Percentiles rank a stretch among this genome's conserved stretches.
Conservation (phyloP, 2,888 invertebrate species). For the Tetramorium bicarinatum region DNA sequence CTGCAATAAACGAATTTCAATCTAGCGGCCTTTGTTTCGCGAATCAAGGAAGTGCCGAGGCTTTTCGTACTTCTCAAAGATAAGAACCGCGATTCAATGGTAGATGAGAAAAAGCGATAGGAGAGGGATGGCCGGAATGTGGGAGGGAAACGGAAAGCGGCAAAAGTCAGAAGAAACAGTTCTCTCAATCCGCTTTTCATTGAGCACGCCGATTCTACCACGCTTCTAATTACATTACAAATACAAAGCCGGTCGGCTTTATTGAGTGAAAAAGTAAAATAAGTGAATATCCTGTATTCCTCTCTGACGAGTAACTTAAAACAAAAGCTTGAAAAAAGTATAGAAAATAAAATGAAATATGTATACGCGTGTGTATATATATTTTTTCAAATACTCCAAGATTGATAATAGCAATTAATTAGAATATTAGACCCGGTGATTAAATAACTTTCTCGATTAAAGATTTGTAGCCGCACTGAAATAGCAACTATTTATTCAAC, state of each 20-base stretch:
- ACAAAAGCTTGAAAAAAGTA: slow-evolving; percentile 6
- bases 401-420: not conserved
- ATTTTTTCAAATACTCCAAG: not conserved
- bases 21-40: slow-evolving; percentile 78
- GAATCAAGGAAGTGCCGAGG: slow-evolving; percentile 76
- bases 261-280: slow-evolving; percentile 52
- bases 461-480: not conserved
- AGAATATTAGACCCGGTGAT: not conserved
- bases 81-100: slow-evolving; percentile 70
- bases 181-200: slow-evolving; percentile 69
- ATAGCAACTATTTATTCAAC: not conserved
- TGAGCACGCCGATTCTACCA: slow-evolving; percentile 70
- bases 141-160: slow-evolving; percentile 59
- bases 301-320: slow-evolving; percentile 17
- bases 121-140: slow-evolving; percentile 57
- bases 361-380: too few species aligned
- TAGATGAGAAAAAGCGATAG: slow-evolving; percentile 58
- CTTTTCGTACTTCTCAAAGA: slow-evolving; percentile 65
- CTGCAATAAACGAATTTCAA: slow-evolving; percentile 79
- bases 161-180: slow-evolving; percentile 62
- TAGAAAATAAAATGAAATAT: not conserved
- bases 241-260: slow-evolving; percentile 56
- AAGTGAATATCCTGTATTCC: slow-evolving; percentile 38
- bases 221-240: slow-evolving; percentile 76
- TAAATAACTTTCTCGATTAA: not conserved